Evolutionary conservation across 1,140 invertebrate species (phyloP).

Genomic region (Propsilocerus akamusi): DNA sequence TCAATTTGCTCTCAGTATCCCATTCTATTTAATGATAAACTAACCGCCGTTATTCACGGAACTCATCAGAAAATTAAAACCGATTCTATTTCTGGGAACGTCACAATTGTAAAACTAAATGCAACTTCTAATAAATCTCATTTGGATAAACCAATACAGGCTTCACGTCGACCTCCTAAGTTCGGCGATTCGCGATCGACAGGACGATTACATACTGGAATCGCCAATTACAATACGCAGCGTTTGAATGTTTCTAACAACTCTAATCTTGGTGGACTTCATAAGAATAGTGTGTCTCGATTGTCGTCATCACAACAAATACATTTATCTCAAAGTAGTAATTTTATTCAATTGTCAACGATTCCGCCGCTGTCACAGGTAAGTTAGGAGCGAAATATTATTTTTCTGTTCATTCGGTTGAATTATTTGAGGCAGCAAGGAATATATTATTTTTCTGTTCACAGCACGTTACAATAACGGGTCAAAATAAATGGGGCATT

Average conservation of each 20-base stretch:
- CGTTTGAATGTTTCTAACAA: constrained; percentile 43
- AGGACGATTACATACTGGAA: constrained; percentile 41
- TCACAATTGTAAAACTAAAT: constrained; percentile 56
- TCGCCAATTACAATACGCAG: constrained; percentile 52
- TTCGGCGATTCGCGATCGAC: constrained; percentile 48
- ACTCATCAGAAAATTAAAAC: constrained; percentile 15
- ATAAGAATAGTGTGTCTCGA: constrained; percentile 58
- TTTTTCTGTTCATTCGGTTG: no score
- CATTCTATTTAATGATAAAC: constrained; percentile 52
- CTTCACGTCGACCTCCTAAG: constrained; percentile 38
- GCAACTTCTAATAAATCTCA: constrained; percentile 18
- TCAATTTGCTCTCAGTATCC: constrained; percentile 56
- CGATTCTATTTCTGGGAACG: constrained; percentile 39
- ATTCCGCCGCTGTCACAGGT: not conserved
- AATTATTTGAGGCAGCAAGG: not conserved
- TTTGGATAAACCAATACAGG: constrained; percentile 24
- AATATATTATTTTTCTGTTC: not conserved
- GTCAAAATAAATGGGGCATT: constrained; percentile 28
- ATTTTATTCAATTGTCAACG: not conserved
- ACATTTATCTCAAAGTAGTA: constrained; percentile 15
- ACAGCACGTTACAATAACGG: constrained; percentile 23
- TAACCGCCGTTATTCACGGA: constrained; percentile 48
- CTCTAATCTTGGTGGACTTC: constrained; percentile 37
- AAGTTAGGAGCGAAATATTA: no score
- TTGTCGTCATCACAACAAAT: constrained; percentile 54